phyloP scores from a whole-genome alignment of 2,888 invertebrate genomes.

The Clitarchus hookeri region DNA sequence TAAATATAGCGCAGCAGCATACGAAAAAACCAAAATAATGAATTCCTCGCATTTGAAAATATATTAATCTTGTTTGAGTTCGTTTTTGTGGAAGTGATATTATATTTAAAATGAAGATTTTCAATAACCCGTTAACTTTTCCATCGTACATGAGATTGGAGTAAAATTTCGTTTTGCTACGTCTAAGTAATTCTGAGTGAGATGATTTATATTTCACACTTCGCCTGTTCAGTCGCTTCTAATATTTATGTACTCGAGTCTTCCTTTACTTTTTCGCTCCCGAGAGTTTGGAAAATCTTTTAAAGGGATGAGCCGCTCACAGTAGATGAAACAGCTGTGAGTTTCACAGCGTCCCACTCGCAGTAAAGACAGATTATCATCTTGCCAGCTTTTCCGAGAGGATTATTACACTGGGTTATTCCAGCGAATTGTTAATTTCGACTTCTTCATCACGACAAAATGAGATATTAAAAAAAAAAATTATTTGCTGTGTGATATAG shows the following conservation, averaged over 20 bases:
- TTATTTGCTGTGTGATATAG: too few relatives aligned
- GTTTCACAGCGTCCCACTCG: not conserved
- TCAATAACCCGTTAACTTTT: not conserved
- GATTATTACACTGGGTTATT: not conserved
- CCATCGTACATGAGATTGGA: not conserved
- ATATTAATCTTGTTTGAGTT: too few relatives aligned
- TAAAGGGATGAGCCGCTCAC: not conserved
- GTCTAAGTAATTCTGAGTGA: not conserved
- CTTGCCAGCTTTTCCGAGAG: not conserved
- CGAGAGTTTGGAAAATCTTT: not conserved
- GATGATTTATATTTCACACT: constrained; percentile 2
- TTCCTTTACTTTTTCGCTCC: not conserved
- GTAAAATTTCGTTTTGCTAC: not conserved
- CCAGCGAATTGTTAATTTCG: not conserved
- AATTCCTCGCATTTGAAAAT: too few relatives aligned
- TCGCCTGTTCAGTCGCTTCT: not conserved
- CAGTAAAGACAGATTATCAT: not conserved
- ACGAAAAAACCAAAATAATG: too few relatives aligned
- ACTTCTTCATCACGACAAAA: not conserved
- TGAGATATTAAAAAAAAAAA: too few relatives aligned
- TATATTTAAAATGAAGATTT: not conserved
- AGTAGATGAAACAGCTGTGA: not conserved
- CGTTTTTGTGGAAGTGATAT: too few relatives aligned
- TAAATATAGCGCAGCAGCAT: too few relatives aligned
- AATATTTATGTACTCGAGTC: constrained; percentile 1